Conservation (phyloP, 2,888 invertebrate genomes). For the Amphipyra tragopoginis region DNA sequence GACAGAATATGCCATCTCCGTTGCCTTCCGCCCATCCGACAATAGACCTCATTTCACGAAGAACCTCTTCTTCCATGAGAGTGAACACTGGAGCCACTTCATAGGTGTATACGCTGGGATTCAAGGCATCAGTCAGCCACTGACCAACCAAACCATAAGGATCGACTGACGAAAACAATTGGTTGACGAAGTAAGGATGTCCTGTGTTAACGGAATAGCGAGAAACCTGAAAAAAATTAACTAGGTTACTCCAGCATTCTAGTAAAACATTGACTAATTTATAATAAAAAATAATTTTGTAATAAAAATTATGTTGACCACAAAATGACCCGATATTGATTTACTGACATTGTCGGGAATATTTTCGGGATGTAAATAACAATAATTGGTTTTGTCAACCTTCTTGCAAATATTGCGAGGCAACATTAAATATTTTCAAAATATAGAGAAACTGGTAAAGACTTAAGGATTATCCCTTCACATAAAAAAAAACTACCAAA, state of each 20-base stretch:
- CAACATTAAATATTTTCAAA: neutral
- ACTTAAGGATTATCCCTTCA: neutral
- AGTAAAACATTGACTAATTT: neutral
- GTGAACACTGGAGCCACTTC: constrained; percentile 97
- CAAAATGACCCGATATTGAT: neutral
- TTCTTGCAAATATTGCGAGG: too few species aligned
- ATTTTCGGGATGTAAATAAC: neutral
- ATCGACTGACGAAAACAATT: constrained; percentile 95
- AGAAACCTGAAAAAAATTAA: constrained; percentile 73
- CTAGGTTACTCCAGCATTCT: neutral
- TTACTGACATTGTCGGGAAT: neutral
- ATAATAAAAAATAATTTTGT: neutral
- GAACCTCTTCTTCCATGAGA: constrained; percentile 95
- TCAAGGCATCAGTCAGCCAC: constrained; percentile 95
- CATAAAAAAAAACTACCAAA: neutral
- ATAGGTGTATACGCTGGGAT: constrained; percentile 96
- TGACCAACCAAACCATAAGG: constrained; percentile 96
- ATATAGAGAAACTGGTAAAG: neutral
- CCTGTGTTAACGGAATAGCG: constrained; percentile 97
- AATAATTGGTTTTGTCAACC: too few species aligned
- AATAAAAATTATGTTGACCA: neutral
- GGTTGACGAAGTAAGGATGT: constrained; percentile 97
- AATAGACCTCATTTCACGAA: constrained; percentile 94
- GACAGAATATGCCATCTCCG: constrained; percentile 96
- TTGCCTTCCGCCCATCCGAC: constrained; percentile 93